Base-by-base conservation (phyloP, 30 jellyfish, hydroid and myxozoan genomes). In the Hydra vulgaris region DNA sequence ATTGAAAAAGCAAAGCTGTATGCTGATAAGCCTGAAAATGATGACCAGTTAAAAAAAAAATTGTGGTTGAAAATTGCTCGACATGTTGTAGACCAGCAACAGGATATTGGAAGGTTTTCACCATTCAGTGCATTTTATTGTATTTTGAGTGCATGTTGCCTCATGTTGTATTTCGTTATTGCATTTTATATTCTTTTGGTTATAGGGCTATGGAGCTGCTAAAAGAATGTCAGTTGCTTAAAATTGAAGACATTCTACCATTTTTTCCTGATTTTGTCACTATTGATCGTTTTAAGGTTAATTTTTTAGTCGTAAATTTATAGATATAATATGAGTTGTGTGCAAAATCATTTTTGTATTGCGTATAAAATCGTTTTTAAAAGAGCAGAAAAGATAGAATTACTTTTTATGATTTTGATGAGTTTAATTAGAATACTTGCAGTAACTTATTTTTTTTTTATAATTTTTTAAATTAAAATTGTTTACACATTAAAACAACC, bases 21-120 rank as follows among this genome's bases (percentile, higher is more conserved):
- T 72, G 99, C 99, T 21, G 96, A 92, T 24, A 92, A 88, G 84
- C 96, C 99, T 1, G 97, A 91, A 76, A 85, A 87, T 26, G 96
- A 92, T 73, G 94, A 81, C 77, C 95, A 71, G 3, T 82, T 88
- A 25, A 79, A 84, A 67, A 92, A 85, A 81, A 92, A 87, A 69
- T 71, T 92, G 15, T 92, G 99, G 99, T 74, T 92, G 21, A 92
- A 87, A 74, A 85, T 92, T 1, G 99, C 99, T n/a, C 82, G 96
- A 66, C 95, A 92, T 78, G 96, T 88, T 54, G 96, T 92, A 7
- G 96, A 92, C 83, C 82, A 89, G 55, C 96, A 84, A 81, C 79
- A 66, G 23, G 96, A 89, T 40, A 79, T 92, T 77, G 95, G 87
- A 27, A 92, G 80, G 99, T 92, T 73, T 18, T 89, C 5, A 4